phyloP scores from a whole-genome alignment of 2,797 vertebrate species.

The Podarcis lilfordi region DNA sequence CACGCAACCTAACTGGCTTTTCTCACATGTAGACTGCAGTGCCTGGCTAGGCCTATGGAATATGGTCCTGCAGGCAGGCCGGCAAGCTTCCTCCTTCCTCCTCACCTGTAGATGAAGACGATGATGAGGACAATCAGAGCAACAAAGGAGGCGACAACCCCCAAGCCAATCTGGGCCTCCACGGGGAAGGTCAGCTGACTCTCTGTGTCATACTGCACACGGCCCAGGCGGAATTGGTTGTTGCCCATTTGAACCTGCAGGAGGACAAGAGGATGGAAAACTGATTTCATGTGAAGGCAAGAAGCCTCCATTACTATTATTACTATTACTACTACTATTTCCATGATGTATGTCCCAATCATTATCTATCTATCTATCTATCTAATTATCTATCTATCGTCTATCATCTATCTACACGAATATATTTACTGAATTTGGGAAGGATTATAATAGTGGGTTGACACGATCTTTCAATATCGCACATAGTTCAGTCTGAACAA shows the following conservation, averaged over 20 bases:
- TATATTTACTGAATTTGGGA: too few relatives aligned
- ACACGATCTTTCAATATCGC: too few relatives aligned
- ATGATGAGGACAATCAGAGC: conserved; percentile 94
- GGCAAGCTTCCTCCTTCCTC: too few relatives aligned
- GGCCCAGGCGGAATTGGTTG: conserved; percentile 90
- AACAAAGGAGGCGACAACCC: conserved; percentile 91
- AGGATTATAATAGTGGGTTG: too few relatives aligned
- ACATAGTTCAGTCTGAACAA: too few relatives aligned
- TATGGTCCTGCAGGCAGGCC: not conserved
- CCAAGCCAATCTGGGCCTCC: conserved; percentile 94
- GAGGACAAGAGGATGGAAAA: not conserved
- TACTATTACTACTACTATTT: too few relatives aligned
- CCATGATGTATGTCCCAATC: too few relatives aligned
- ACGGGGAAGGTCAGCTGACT: conserved; percentile 90
- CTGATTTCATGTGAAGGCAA: not conserved
- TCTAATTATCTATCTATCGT: too few relatives aligned
- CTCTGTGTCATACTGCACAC: conserved; percentile 92
- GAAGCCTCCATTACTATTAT: too few relatives aligned
- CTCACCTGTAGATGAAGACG: conserved; percentile 94
- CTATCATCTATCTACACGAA: too few relatives aligned
- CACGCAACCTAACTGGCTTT: not conserved
- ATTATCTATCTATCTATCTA: too few relatives aligned
- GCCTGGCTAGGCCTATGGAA: not conserved
- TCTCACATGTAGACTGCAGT: not conserved
- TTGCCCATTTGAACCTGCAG: conserved; percentile 92